phyloP scores from a whole-genome alignment of 2,888 invertebrate species.

The Orchesellides sinensis region DNA sequence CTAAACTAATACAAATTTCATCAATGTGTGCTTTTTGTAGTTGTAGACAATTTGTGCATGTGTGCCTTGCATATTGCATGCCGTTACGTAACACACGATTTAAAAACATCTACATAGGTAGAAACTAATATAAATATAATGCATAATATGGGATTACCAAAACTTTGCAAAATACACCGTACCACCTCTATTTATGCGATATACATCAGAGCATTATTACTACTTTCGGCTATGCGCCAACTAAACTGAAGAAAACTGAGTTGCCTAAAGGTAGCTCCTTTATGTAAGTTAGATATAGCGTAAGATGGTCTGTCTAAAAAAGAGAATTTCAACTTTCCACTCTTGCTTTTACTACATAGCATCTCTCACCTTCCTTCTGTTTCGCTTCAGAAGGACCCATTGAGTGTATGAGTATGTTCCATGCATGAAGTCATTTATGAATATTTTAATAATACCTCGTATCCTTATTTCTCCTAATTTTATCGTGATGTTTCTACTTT shows the following conservation, averaged over 20 bases:
- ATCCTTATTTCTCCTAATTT: slow-evolving; percentile 55
- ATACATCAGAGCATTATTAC: slow-evolving; percentile 43
- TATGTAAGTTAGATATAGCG: background rate
- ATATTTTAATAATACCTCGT: slow-evolving; percentile 60
- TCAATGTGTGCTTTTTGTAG: too few relatives aligned
- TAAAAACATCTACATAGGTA: too few relatives aligned
- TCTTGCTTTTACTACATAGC: background rate
- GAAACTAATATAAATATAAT: too few relatives aligned
- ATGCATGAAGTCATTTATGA: slow-evolving; percentile 61
- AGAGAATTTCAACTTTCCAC: background rate
- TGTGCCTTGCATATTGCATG: too few relatives aligned
- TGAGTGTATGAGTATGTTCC: slow-evolving; percentile 53
- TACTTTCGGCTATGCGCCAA: too few relatives aligned
- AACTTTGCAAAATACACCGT: too few relatives aligned
- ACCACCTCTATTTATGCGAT: too few relatives aligned
- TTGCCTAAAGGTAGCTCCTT: background rate
- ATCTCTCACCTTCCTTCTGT: background rate
- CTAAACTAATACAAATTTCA: too few relatives aligned
- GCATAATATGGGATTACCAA: too few relatives aligned
- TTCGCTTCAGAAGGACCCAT: slow-evolving; percentile 10
- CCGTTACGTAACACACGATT: too few relatives aligned
- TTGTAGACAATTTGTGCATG: too few relatives aligned
- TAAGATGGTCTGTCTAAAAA: background rate
- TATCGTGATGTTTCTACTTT: slow-evolving; percentile 41
- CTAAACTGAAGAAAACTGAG: too few relatives aligned